Base-by-base conservation (phyloP, 2,797 vertebrate species). In the Urocyon cinereoargenteus region DNA sequence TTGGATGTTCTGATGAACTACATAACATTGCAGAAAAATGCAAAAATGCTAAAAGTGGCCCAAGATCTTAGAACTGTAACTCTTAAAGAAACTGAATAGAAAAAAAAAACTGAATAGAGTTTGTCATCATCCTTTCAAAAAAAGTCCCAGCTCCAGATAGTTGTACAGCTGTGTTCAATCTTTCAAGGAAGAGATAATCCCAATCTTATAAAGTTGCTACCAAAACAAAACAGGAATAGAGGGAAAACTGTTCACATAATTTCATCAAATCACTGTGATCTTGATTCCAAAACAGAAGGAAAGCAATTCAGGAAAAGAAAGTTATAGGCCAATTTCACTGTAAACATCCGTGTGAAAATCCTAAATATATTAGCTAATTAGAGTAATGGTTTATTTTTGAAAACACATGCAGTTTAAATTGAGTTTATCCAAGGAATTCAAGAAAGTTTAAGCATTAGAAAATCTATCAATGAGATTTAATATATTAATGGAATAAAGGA, bases 361-460 rank as follows among this genome's bases (percentile, higher is more conserved):
- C 55, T 72, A 77, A 90, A 26, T 62, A n/a, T 73, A 62, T 66
- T 31, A 77, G 15, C 40, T 55, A 73, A 40, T 72, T 22, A 87
- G 72, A 87, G 24, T 79, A 90, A 66, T 28, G 40, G 28, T 73
- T 73, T 94, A 26, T 84, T 64, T 36, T 92, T 82, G 34, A 24
- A 92, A 92, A 57, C 9, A n/a, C 36, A 70, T 79, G 28, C 24
- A 45, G 53, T 28, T 75, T 61, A 77, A 81, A 34, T 57, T 57
- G 31, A 57, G 45, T 79, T 86, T 92, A 94, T 70, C 28, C 26
- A 92, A 82, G 68, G 45, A 68, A 81, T 79, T 49, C 31, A 72
- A 88, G 49, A 77, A 93, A 86, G 18, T 57, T 51, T 59, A 92
- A 93, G 22, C n/a, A 57, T 75, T 49, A 87, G 53, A 68, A 84